Base-by-base conservation (phyloP, 2,797 vertebrate species). In the Tenualosa ilisha region DNA sequence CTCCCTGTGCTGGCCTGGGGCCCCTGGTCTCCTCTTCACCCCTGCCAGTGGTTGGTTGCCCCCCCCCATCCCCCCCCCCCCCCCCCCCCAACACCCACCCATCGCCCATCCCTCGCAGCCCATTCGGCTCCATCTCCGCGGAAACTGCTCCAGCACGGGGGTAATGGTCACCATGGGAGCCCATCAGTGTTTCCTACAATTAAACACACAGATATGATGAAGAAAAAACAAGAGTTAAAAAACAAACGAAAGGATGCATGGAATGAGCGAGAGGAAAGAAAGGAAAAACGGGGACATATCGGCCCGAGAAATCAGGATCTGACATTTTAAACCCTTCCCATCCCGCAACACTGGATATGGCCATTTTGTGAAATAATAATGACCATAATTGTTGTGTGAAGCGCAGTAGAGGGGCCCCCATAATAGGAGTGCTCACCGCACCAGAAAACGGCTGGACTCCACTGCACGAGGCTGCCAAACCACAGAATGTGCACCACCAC, bases 401-500 rank as follows among this genome's bases (percentile, higher is more conserved):
- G 59, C 37, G 26, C 87, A 91, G 84, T 85, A 90, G 88, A 88
- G 85, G 86, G 84, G 81, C 85, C 89, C 90, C 89, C 91, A 91
- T 87, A 91, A 89, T 86, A 43, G 51, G 59, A 63, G 59, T 40
- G 65, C 26, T 72, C 65, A 72, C 65, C 59, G 88, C 88, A 93
- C 92, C 91, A 93, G 93, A 92, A 94, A 94, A 94, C 93, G 89
- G 89, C 90, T 88, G 90, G 85, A 91, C 88, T 94, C 87, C 12
- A 87, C 37, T 89, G 85, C 86, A 83, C 75, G 6, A 83, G 86
- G 75, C 87, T 91, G 92, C 92, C 93, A 95, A 95, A 93, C 93
- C 94, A 88, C 93, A 93, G 89, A 89, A 89, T 75, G 68, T 75
- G 37, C 68, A 3, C 63, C n/a, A 87, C 89, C 91, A 5, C 63